A percentile compares a stretch with the other conserved stretches of the same genome.
These are phyloP conservation scores for Eulemur coronatus DNA, from an alignment of 2,797 vertebrate genomes.

Conservation along the genomic window DNA sequence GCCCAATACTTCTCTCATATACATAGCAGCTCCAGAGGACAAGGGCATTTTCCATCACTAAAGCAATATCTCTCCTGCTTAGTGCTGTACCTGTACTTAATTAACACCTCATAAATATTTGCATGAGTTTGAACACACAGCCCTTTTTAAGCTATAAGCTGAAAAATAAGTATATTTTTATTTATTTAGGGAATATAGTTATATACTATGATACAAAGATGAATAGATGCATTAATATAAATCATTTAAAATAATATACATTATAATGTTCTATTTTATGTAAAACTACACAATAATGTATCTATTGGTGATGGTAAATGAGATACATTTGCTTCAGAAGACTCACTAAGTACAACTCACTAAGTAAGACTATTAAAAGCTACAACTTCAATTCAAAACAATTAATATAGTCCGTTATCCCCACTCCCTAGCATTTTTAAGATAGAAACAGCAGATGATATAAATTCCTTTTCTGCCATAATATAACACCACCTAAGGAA, in stretches of 20 bases:
- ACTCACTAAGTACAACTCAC: background rate
- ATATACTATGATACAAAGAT: background rate
- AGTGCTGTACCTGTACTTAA: background rate
- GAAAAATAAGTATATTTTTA: background rate
- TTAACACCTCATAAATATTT: background rate
- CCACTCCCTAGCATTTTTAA: background rate
- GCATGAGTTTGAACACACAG: background rate
- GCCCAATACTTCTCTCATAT: background rate
- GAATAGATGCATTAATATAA: background rate
- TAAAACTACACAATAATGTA: background rate
- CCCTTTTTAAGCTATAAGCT: background rate
- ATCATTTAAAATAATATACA: background rate
- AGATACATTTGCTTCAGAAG: background rate
- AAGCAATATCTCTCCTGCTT: background rate
- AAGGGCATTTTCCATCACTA: background rate
- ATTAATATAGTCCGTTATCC: background rate
- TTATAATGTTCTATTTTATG: background rate
- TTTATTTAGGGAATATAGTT: background rate
- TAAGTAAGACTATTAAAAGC: background rate
- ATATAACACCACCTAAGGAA: slow-evolving; percentile 9
- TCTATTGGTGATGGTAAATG: background rate
- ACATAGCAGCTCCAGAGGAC: background rate
- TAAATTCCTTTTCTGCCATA: background rate
- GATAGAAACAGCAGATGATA: background rate
- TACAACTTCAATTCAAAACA: background rate